phyloP scores from a whole-genome alignment of 2,888 invertebrate species.

The Amphipoea oculea region DNA sequence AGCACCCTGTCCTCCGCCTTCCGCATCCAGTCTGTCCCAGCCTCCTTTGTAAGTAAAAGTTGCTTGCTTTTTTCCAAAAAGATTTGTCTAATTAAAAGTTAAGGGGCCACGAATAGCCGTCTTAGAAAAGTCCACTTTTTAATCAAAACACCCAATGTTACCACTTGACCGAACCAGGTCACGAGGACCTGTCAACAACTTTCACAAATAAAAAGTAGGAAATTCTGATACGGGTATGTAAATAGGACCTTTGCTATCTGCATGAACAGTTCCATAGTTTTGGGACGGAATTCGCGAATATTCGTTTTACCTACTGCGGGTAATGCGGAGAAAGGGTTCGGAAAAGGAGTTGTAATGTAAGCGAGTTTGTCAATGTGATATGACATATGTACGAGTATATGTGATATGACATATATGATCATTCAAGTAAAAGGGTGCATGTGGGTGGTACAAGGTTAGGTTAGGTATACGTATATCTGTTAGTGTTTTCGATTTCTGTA shows the following conservation, averaged over 20 bases:
- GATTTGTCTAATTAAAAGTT: not conserved
- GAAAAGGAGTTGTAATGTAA: slow-evolving; percentile 11
- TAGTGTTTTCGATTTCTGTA: not conserved
- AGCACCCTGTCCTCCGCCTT: not conserved
- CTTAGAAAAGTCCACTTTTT: not conserved
- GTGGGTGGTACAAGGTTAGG: not conserved
- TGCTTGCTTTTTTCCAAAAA: not conserved
- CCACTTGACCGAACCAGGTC: not conserved
- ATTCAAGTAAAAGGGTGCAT: slow-evolving; percentile 33
- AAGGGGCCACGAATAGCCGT: not conserved
- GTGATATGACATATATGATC: not conserved
- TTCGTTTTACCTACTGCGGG: slow-evolving; percentile 32
- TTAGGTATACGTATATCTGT: not conserved
- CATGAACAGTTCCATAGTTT: slow-evolving; percentile 51
- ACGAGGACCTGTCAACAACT: not conserved
- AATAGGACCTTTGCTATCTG: slow-evolving; percentile 22
- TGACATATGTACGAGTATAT: slow-evolving; percentile 1
- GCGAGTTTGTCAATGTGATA: slow-evolving; percentile 4
- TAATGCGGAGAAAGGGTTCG: slow-evolving; percentile 45
- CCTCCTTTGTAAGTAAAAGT: not conserved
- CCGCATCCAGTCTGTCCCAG: not conserved
- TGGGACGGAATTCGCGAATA: slow-evolving; percentile 20
- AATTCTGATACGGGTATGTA: slow-evolving; percentile 31
- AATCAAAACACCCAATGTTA: not conserved
- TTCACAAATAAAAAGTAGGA: slow-evolving; percentile 21